These are phyloP conservation scores for Sprattus sprattus DNA, from an alignment of 2,113 vertebrate genomes.

Conservation along the genomic window DNA sequence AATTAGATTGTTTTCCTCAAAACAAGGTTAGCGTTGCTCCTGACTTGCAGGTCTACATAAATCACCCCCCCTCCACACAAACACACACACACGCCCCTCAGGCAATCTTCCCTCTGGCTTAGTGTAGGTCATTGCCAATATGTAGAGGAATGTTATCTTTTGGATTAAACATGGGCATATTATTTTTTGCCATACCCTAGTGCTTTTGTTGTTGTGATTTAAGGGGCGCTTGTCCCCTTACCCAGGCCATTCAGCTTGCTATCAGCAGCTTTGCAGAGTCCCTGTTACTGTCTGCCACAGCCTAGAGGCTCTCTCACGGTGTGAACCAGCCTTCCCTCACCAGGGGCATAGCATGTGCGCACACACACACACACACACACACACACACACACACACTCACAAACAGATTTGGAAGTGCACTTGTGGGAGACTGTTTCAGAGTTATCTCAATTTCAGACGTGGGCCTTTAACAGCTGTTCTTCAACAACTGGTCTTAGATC, in stretches of 20 bases:
- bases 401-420: not conserved
- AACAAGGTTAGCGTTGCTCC: not conserved
- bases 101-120: not conserved
- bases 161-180: not conserved
- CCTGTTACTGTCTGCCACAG: not conserved
- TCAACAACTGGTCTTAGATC: no score
- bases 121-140: not conserved
- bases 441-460: no score
- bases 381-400: not conserved
- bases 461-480: no score
- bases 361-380: slow-evolving; percentile 3
- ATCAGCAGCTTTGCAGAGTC: not conserved
- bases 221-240: not conserved
- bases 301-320: not conserved
- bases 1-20: not conserved
- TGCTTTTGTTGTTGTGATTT: not conserved
- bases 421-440: not conserved
- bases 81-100: not conserved
- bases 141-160: not conserved
- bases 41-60: not conserved
- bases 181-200: not conserved
- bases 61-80: not conserved
- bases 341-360: not conserved
- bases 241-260: not conserved
- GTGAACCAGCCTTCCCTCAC: no score